phyloP scores from a whole-genome alignment of 2,113 vertebrate genomes.

The Corvus moneduloides region DNA sequence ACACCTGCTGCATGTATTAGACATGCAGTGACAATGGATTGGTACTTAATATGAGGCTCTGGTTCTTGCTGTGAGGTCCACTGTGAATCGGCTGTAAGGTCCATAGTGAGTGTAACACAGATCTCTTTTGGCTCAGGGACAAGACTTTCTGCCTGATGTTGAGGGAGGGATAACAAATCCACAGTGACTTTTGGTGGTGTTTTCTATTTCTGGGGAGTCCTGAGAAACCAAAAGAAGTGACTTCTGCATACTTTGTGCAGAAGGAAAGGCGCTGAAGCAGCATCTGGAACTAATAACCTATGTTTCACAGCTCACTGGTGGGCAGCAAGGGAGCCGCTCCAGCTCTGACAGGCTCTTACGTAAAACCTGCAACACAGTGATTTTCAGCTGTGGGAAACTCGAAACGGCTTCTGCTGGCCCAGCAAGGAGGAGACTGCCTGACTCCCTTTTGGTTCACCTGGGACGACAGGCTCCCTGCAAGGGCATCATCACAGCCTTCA shows the following conservation, averaged over 20 bases:
- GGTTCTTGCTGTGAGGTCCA: neutral
- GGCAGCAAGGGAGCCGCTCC: neutral
- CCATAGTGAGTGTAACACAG: neutral
- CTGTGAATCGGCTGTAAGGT: neutral
- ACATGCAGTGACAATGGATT: neutral
- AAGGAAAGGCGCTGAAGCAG: neutral
- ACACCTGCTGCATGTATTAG: neutral
- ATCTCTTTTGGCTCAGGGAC: neutral
- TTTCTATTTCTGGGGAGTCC: constrained; percentile 11
- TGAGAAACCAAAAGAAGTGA: neutral
- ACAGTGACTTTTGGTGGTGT: neutral
- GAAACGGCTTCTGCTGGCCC: neutral
- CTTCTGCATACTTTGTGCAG: neutral
- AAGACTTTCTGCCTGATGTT: neutral
- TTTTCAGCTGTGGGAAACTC: constrained; percentile 12
- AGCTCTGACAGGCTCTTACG: neutral
- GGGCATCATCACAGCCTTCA: neutral
- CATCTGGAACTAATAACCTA: constrained; percentile 58
- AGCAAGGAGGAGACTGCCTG: neutral
- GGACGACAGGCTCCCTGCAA: neutral
- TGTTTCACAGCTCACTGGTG: constrained; percentile 38
- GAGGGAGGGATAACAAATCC: neutral
- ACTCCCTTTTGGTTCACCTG: neutral
- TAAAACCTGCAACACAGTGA: neutral
- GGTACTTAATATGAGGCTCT: neutral